These are phyloP conservation scores for Agelas oroides DNA, from an alignment of 37 sponge, comb jelly and placozoan genomes.

Conservation along the genomic window DNA sequence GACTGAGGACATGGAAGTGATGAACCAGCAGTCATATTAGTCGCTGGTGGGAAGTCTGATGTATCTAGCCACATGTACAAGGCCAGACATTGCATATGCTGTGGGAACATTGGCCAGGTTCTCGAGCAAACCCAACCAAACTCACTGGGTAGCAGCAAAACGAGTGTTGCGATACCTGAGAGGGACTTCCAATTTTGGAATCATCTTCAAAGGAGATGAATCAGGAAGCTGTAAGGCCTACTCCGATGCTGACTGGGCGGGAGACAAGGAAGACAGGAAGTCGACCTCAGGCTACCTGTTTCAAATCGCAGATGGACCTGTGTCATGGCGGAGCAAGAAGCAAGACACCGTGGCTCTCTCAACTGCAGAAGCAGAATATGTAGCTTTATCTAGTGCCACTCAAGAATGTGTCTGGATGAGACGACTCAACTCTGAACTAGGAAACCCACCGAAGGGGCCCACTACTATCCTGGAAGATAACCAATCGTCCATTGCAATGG, in stretches of 20 bases:
- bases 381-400: conserved; percentile 1
- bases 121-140: conserved; percentile 17
- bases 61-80: conserved; percentile 35
- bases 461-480: conserved; percentile 34
- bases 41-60: conserved; percentile 17
- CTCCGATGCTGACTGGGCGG: conserved; percentile 58
- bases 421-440: not conserved
- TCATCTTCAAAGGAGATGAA: conserved; percentile 18
- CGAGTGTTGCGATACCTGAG: conserved; percentile 49
- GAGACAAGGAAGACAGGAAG: too few relatives aligned
- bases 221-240: not conserved
- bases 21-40: not conserved
- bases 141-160: conserved; percentile 41
- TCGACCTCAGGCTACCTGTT: not conserved
- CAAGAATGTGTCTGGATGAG: conserved; percentile 11
- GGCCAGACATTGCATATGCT: conserved; percentile 49
- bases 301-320: not conserved
- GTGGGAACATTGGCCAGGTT: conserved; percentile 4
- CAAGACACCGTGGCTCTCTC: conserved; percentile 11
- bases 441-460: not conserved
- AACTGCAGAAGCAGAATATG: conserved; percentile 34
- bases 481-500: conserved; percentile 37
- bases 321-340: not conserved
- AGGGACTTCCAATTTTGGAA: conserved; percentile 32
- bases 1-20: not conserved